Conservation (phyloP, 2,113 vertebrate genomes). For the Pomatostomus ruficeps region DNA sequence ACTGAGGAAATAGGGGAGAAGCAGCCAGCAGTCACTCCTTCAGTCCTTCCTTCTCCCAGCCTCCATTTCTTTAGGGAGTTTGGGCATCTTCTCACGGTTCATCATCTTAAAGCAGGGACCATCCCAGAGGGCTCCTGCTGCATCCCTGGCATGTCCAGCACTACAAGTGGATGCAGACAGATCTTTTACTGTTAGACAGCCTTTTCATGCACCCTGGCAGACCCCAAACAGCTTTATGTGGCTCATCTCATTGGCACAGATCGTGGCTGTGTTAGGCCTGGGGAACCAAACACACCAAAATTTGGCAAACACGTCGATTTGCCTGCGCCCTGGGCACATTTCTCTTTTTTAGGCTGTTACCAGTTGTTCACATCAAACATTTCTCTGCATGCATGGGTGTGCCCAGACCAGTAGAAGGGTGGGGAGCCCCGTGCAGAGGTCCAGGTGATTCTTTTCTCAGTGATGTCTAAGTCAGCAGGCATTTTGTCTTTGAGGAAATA, state of each 20-base stretch:
- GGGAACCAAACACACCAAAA: background rate
- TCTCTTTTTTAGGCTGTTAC: too few relatives aligned
- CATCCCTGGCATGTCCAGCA: background rate
- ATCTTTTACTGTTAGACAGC: background rate
- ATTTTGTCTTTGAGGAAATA: background rate
- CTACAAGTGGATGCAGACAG: background rate
- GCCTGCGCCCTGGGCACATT: background rate
- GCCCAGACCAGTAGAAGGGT: background rate
- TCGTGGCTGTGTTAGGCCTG: fast-evolving
- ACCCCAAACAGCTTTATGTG: background rate
- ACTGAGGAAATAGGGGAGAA: background rate
- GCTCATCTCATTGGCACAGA: background rate
- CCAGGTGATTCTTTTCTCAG: background rate
- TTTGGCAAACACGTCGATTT: background rate
- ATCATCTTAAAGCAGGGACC: background rate
- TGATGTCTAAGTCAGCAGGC: background rate
- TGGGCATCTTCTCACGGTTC: background rate
- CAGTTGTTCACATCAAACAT: background rate
- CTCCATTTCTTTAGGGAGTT: background rate
- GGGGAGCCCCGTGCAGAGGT: background rate
- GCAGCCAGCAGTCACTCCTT: background rate
- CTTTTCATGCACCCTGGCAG: background rate
- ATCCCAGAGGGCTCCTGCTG: background rate
- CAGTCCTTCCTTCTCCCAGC: background rate
- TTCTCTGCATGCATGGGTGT: background rate